Evolutionary conservation across 2,797 vertebrate species (phyloP).

Genomic region (Thunnus albacares): DNA sequence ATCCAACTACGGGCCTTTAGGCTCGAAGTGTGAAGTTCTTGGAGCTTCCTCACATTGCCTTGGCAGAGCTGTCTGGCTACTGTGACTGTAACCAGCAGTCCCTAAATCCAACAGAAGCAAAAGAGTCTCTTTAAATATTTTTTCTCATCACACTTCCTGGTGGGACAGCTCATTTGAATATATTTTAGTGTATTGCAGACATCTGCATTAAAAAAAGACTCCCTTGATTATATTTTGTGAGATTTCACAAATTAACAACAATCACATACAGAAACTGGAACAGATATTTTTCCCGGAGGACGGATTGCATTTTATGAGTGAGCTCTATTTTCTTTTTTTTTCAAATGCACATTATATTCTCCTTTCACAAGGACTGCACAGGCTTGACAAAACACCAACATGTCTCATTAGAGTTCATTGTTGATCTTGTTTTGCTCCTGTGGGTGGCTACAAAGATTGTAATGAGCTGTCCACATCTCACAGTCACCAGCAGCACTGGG

Average conservation of each 20-base stretch:
- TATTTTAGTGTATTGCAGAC: conserved; percentile 29
- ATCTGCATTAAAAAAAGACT: conserved; percentile 25
- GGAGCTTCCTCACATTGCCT: conserved; percentile 70
- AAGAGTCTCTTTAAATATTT: conserved; percentile 52
- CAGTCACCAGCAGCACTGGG: conserved; percentile 49
- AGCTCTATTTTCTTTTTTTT: conserved; percentile 35
- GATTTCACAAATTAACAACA: conserved; percentile 38
- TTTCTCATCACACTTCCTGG: conserved; percentile 34
- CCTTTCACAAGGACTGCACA: conserved; percentile 42
- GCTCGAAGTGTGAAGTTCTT: conserved; percentile 65
- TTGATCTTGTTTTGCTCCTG: conserved; percentile 72
- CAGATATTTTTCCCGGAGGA: conserved; percentile 28
- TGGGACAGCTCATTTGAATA: conserved; percentile 37
- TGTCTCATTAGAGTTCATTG: conserved; percentile 79
- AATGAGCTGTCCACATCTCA: conserved; percentile 74
- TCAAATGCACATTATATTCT: conserved; percentile 44
- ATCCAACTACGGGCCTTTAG: conserved; percentile 54
- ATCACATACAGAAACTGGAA: conserved; percentile 21
- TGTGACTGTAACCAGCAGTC: conserved; percentile 22
- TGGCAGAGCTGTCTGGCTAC: conserved; percentile 49
- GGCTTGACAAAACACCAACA: conserved; percentile 67
- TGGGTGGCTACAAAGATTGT: conserved; percentile 70
- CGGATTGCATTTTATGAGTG: conserved; percentile 45
- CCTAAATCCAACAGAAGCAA: conserved; percentile 39
- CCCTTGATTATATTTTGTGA: conserved; percentile 34